Evolutionary conservation across 2,888 invertebrate species (phyloP).

Genomic region (Eupithecia abbreviata): DNA sequence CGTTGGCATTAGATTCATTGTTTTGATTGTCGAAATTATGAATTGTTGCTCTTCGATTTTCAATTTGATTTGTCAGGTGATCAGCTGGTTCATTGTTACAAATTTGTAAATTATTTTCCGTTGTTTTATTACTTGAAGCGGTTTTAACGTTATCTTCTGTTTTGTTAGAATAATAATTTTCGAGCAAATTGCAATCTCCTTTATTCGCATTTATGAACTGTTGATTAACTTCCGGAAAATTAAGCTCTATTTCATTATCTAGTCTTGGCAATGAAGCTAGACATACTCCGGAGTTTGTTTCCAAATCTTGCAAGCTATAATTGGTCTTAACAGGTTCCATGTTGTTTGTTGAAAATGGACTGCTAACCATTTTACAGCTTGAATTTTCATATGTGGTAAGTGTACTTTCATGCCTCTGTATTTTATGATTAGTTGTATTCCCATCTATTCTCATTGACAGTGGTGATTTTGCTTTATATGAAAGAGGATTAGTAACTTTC

Average conservation of each 20-base stretch:
- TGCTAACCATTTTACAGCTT: conserved; percentile 74
- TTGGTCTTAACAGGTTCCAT: conserved; percentile 62
- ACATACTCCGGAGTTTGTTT: conserved; percentile 75
- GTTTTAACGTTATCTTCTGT: conserved; percentile 1
- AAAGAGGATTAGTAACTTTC: conserved; percentile 72
- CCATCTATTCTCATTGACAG: conserved; percentile 53
- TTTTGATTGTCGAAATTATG: conserved; percentile 47
- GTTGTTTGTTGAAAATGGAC: conserved; percentile 60
- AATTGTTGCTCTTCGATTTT: conserved; percentile 69
- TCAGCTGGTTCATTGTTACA: conserved; percentile 16
- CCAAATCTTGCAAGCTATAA: conserved; percentile 74
- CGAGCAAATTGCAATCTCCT: conserved; percentile 48
- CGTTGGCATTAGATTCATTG: conserved; percentile 46
- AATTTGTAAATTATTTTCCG: conserved; percentile 16
- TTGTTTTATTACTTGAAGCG: conserved; percentile 17
- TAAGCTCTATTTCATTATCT: conserved; percentile 79
- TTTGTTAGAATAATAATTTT: conserved; percentile 11
- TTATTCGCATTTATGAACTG: conserved; percentile 80
- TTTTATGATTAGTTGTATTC: conserved; percentile 51
- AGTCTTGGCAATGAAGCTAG: conserved; percentile 75
- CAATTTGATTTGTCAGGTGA: conserved; percentile 70
- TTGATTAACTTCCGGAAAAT: conserved; percentile 80
- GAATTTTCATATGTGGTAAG: conserved; percentile 51
- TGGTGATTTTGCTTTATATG: conserved; percentile 56
- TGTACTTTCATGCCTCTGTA: conserved; percentile 52